phyloP scores from a whole-genome alignment of 2,113 vertebrate species.

The Marcusenius ussheri region DNA sequence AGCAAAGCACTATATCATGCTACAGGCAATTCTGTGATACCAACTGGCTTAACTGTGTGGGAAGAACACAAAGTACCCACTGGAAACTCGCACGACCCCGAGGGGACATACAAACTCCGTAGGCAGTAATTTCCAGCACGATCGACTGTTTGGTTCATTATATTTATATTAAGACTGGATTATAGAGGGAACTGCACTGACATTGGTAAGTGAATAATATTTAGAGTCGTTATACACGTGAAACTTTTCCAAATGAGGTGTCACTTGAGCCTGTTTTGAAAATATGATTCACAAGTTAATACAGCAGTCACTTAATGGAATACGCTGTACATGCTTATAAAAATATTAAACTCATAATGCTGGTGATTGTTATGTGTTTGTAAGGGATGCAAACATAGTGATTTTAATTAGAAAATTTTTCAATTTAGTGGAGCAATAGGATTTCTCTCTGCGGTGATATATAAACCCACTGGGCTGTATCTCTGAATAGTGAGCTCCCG shows the following conservation, averaged over 20 bases:
- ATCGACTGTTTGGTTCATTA: not conserved
- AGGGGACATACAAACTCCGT: too few relatives aligned
- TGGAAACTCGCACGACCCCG: not conserved
- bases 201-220: not conserved
- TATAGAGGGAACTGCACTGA: not conserved
- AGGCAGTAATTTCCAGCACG: not conserved
- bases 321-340: not conserved
- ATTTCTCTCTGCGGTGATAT: not conserved
- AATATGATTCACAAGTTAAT: not conserved
- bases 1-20: not conserved
- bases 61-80: fast-evolving
- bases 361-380: not conserved
- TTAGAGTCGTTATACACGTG: not conserved
- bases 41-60: not conserved
- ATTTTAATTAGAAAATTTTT: not conserved
- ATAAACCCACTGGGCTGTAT: not conserved
- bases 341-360: not conserved
- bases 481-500: not conserved
- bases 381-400: not conserved
- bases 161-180: not conserved
- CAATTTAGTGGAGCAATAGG: not conserved
- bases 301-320: not conserved
- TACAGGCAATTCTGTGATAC: not conserved
- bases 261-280: not conserved
- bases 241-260: not conserved